Conservation (phyloP, 1,140 invertebrate genomes). For the Drosophila cardini region DNA sequence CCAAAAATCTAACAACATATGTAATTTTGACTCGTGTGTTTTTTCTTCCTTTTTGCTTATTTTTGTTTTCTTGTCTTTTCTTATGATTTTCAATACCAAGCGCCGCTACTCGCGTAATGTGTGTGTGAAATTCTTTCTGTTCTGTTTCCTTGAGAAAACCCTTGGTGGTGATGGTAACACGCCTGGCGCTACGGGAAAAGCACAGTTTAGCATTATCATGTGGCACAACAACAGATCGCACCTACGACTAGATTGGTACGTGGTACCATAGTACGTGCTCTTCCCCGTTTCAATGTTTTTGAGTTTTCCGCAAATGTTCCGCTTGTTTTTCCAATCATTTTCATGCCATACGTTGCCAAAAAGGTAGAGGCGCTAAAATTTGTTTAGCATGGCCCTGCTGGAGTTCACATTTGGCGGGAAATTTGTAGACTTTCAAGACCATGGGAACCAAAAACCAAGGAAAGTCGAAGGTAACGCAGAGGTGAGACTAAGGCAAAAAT, state of each 20-base stretch:
- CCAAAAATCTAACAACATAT: conserved; percentile 59
- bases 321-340: conserved; percentile 66
- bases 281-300: conserved; percentile 30
- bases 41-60: conserved; percentile 31
- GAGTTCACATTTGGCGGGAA: conserved; percentile 47
- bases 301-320: conserved; percentile 12
- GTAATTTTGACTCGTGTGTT: conserved; percentile 75
- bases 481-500: conserved; percentile 32
- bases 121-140: conserved; percentile 34
- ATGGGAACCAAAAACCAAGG: conserved; percentile 44
- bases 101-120: conserved; percentile 60
- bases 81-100: conserved; percentile 19
- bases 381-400: conserved; percentile 49
- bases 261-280: conserved; percentile 63
- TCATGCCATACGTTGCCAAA: conserved; percentile 40
- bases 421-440: background rate
- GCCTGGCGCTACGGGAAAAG: conserved; percentile 80
- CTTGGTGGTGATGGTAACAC: conserved; percentile 45
- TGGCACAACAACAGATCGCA: conserved; percentile 67
- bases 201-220: conserved; percentile 67
- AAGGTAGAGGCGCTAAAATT: conserved; percentile 66
- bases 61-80: conserved; percentile 18
- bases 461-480: conserved; percentile 65
- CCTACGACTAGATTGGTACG: conserved; percentile 35
- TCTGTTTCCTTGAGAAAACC: conserved; percentile 71